Evolutionary conservation across 2,113 vertebrate genomes (phyloP), one percentile per base, ranked within the genome.

Genomic region (Zingel zingel): DNA sequence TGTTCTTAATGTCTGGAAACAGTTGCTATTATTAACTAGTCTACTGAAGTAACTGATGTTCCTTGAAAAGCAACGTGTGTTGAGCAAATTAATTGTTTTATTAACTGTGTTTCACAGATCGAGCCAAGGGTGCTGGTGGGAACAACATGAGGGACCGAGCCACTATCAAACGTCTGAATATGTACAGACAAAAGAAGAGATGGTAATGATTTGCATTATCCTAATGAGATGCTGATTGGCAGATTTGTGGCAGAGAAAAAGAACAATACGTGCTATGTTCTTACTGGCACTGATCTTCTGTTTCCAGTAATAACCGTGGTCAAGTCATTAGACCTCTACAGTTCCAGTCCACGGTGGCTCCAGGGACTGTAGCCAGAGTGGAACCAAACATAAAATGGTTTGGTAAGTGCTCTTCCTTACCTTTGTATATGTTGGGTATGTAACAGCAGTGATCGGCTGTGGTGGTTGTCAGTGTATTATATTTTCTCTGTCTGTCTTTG

Each of bases 301-400:
- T 74, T 74, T 25, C 10, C 74, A 99, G 98, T 83, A 97, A 99
- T 89, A 96, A 79, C 54, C 92, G 83, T 51, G 98, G 98, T 18
- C 97, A 99, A 92, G 95, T 99, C 68, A 94, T 99, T 75, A 98
- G 92, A 79, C 96, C 97, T 8, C 91, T 99, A 16, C 96, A 97
- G 84, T 98, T 84, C 79, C 98, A 99, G 81, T 99, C 96, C 18
- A 97, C 96, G 0, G 97, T 99, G 74, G 91, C 97, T 36, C 95
- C 98, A 1, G 98, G 98, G 83, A 99, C 98, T 0, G 95, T 97
- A 0, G 98, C 98, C 1, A 95, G 98, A 93, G 98, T 99, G 69
- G 98, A 99, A 81, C 98, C 98, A 5, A 99, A 99, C 92, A 99
- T 99, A 88, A 99, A 99, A 72, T 99, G 98, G 98, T 99, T 99